Percentiles rank a stretch among this genome's conserved stretches.
Conservation (phyloP, 2,888 invertebrate genomes). For the Hymenopus coronatus region DNA sequence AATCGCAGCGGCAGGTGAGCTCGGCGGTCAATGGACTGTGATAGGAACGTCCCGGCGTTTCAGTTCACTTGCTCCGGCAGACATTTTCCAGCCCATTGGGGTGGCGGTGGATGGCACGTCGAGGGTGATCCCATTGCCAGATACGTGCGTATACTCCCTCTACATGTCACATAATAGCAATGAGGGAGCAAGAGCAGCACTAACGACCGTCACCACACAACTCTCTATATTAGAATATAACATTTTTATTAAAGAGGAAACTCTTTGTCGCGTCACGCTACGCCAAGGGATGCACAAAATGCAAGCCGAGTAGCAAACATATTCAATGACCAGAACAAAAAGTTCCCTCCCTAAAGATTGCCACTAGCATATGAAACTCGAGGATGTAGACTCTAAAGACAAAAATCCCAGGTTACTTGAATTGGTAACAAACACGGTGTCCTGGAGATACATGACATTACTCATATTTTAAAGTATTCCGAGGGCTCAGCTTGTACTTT, state of each 20-base stretch:
- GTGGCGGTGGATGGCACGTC: neutral
- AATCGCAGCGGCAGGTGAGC: neutral
- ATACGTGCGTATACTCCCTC: neutral
- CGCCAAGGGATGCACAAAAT: neutral
- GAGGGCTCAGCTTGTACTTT: no score
- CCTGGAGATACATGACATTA: no score
- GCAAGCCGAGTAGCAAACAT: no score
- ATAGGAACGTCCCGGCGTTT: neutral
- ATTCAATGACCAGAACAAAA: no score
- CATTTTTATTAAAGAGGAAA: slow-evolving; percentile 11
- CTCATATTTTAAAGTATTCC: no score
- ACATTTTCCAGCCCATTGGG: slow-evolving; percentile 13
- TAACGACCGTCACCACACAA: neutral
- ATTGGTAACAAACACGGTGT: no score
- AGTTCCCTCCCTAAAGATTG: no score
- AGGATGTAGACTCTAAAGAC: no score
- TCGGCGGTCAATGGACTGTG: neutral
- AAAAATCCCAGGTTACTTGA: no score
- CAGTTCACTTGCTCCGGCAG: neutral
- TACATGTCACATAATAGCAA: neutral
- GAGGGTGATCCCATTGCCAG: neutral
- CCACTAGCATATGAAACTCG: no score
- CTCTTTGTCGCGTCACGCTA: neutral
- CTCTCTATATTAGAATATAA: neutral
- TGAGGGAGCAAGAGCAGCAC: neutral